phyloP scores from a whole-genome alignment of 2,113 vertebrate species.

The Ammodramus savannarum region DNA sequence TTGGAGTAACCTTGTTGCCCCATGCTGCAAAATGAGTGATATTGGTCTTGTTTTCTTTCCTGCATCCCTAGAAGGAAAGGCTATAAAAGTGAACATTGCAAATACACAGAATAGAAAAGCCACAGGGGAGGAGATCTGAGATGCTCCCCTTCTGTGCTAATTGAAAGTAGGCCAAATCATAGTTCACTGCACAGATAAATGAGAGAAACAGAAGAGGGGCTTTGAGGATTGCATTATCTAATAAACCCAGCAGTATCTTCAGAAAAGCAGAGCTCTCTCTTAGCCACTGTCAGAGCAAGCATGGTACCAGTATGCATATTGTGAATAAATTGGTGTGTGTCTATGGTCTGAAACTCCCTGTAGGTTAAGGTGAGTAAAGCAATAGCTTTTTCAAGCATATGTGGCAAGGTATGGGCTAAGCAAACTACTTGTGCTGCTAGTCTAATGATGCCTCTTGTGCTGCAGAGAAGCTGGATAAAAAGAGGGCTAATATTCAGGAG shows the following conservation, averaged over 20 bases:
- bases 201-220: neutral
- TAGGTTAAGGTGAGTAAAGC: neutral
- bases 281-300: neutral
- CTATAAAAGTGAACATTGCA: neutral
- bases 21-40: neutral
- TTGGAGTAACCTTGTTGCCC: neutral
- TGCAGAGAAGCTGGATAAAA: neutral
- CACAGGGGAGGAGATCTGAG: neutral
- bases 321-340: neutral
- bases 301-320: neutral
- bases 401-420: neutral
- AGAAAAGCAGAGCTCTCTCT: neutral
- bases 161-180: constrained; percentile 26
- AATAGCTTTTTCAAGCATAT: neutral
- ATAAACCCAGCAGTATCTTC: neutral
- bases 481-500: neutral
- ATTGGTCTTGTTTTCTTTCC: neutral
- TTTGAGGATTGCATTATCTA: neutral
- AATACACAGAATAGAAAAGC: neutral
- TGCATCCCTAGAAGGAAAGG: neutral
- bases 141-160: neutral
- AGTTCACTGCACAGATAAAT: constrained; percentile 30
- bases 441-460: neutral
- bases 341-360: neutral
- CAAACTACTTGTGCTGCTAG: neutral